Evolutionary conservation across 2,113 vertebrate genomes (phyloP), one percentile per base, ranked within the genome.

Genomic region (Leptobrachium leishanense): DNA sequence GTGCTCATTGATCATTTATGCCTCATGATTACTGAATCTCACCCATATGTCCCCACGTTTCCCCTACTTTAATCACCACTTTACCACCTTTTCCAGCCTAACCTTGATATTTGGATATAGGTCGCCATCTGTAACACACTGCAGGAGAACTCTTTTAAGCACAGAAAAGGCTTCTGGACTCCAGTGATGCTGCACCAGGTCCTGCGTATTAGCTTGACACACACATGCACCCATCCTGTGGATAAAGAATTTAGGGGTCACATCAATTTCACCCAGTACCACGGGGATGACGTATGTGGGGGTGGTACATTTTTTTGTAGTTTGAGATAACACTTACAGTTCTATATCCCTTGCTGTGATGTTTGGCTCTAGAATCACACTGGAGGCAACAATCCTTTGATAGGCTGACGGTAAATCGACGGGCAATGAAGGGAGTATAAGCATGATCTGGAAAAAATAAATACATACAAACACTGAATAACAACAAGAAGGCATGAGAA

Each of bases 81-180:
- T 1, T 5, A 2, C 13, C 7, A 13, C 20, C 5, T 15, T 20
- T 40, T 73, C 13, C 15, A 46, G 31, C 64, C 68, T 81, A 72
- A 94, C 93, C 90, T 92, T 84, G 15, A 79, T 66, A 57, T 90
- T 92, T 57, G 92, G 85, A 31, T 92, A 72, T 20, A 43, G 79
- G 57, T 81, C 69, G 15, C 91, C 87, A 12, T 84, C 76, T 0
- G 67, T 79, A 1, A 85, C 82, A 71, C 93, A 94, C 46, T 83
- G 87, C 77, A 85, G 81, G n/a, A 93, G 53, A 4, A 82, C 87
- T 40, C 86, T 84, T 80, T 84, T 88, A 76, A 94, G 90, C 62
- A 89, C 85, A 0, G 72, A 42, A 76, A 89, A 67, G 13, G 64
- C 89, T 59, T 77, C 76, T 13, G 84, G 79, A 0, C 84, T 85